Evolutionary conservation across 1,140 invertebrate species (phyloP).

Genomic region (Drosophila saltans): DNA sequence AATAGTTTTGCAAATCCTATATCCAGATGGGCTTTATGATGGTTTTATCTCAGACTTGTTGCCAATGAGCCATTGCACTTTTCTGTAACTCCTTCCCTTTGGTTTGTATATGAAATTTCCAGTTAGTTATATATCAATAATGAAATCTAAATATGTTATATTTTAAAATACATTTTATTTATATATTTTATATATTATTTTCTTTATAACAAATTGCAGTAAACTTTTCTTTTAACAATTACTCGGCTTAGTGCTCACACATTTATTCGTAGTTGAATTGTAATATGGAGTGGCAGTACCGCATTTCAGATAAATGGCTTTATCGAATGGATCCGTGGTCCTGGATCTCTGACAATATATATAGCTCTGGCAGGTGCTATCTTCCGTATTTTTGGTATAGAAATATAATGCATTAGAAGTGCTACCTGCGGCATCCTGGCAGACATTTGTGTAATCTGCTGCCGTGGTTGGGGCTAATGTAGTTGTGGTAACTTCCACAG

Average conservation of each 20-base stretch:
- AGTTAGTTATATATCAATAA: no score
- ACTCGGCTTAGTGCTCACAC: conserved; percentile 19
- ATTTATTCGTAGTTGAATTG: background rate
- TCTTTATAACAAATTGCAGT: no score
- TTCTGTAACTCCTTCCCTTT: no score
- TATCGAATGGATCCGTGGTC: background rate
- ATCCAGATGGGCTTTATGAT: no score
- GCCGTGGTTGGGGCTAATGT: conserved; percentile 1
- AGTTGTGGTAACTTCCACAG: background rate
- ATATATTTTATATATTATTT: no score
- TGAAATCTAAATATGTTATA: no score
- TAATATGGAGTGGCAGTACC: conserved; percentile 1
- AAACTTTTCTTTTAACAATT: background rate
- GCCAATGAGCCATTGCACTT: no score
- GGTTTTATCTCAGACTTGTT: no score
- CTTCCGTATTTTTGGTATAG: background rate
- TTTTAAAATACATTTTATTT: no score
- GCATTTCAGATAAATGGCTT: conserved; percentile 7
- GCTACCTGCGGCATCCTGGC: background rate
- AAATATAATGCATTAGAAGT: conserved; percentile 1
- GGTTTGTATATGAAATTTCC: no score
- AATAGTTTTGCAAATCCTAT: no score
- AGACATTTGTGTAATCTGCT: background rate
- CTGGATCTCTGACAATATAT: conserved; percentile 23
- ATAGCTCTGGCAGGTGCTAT: conserved; percentile 22